phyloP scores from a whole-genome alignment of 2,797 vertebrate species.

The Streptopelia turtur region DNA sequence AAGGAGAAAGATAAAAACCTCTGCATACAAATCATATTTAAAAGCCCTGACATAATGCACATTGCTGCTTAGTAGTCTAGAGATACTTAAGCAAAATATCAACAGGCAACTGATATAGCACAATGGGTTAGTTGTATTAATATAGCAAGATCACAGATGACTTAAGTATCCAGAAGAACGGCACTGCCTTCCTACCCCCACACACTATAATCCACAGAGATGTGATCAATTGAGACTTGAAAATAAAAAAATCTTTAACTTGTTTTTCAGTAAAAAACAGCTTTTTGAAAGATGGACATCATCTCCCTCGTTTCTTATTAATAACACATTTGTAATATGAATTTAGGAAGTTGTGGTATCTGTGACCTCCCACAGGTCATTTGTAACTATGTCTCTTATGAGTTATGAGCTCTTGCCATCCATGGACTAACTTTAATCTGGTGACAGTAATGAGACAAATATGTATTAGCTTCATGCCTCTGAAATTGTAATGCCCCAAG shows the following conservation, averaged over 20 bases:
- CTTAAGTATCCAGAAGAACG: background rate
- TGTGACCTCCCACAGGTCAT: conserved; percentile 71
- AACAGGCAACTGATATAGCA: conserved; percentile 12
- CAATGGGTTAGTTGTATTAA: background rate
- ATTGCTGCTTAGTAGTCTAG: background rate
- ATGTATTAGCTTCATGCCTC: conserved; percentile 80
- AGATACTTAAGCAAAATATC: conserved; percentile 46
- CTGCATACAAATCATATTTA: background rate
- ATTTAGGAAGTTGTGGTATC: conserved; percentile 64
- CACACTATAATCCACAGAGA: background rate
- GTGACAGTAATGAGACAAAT: conserved; percentile 82
- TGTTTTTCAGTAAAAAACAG: conserved; percentile 37
- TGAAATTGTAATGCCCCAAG: conserved; percentile 74
- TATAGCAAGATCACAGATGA: background rate
- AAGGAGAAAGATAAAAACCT: background rate
- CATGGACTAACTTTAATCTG: conserved; percentile 69
- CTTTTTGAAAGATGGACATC: conserved; percentile 33
- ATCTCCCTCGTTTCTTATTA: conserved; percentile 59
- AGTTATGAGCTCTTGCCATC: conserved; percentile 59
- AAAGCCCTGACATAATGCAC: background rate
- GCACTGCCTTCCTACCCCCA: background rate
- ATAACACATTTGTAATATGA: conserved; percentile 3
- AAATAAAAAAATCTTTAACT: background rate
- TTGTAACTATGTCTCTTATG: conserved; percentile 70
- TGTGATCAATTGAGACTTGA: background rate